Evolutionary conservation across 1,140 invertebrate genomes (phyloP), one percentile per base, ranked within the genome.

Genomic region (Thalassaphorura encarpata): DNA sequence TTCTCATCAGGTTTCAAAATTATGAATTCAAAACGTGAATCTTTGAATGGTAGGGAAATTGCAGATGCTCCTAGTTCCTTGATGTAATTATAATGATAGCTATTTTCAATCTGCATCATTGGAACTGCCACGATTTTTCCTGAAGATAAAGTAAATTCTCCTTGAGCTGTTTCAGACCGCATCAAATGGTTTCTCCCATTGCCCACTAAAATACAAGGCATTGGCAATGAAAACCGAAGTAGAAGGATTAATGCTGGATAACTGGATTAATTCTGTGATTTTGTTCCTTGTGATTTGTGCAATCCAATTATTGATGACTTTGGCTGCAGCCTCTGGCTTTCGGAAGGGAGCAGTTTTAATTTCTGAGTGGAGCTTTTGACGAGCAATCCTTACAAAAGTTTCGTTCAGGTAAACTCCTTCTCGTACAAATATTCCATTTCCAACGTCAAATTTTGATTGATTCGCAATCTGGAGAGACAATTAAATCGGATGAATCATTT

Each of bases 11-110:
- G 58, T 26, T 61, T 61, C 3, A 61, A 19, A 19, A 56, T 33
- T 4, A 61, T 46, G n/a, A 61, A 33, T 52, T 56, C 49, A 40
- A 61, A 61, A 4, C 58, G 19, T 0, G 24, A 16, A 29, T 61
- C 54, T 42, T 55, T 43, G 19, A 61, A 61, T 15, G 59, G 59
- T 23, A 61, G 33, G 1, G 51, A 41, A 36, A 61, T 56, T n/a
- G 40, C 58, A n/a, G 54, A 52, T 1, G 54, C 16, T 39, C 52
- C 29, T 18, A 61, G 27, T 27, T 46, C 26, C n/a, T 43, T 29
- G 19, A 61, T 33, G 29, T 61, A 56, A 8, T 36, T 45, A 31
- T 56, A 61, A 15, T 39, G 29, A 41, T 56, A 61, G 27, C 26
- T 48, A 26, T 15, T 24, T 29, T 61, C 58, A 11, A 49, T 28